Evolutionary conservation across 2,888 invertebrate genomes (phyloP).

Genomic region (Entomobrya proxima): DNA sequence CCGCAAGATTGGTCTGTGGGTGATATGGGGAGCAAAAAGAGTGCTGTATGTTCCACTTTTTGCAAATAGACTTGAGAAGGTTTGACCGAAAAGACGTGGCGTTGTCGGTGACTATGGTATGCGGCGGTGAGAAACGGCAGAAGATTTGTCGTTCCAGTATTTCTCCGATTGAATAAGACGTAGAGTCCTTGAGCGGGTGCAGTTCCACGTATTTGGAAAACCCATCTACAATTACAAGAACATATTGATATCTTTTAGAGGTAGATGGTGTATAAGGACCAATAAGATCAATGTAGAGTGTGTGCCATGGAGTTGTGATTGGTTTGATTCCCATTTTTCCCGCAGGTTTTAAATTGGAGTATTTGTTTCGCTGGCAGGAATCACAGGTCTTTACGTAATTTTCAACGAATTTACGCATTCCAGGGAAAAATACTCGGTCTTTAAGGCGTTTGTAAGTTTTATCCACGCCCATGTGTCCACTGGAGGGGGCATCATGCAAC

Average conservation of each 20-base stretch:
- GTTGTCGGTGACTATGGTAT: conserved; percentile 59
- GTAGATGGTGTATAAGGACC: conserved; percentile 56
- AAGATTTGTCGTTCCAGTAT: conserved; percentile 65
- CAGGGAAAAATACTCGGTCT: conserved; percentile 55
- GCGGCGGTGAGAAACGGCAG: conserved; percentile 59
- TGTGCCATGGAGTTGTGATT: conserved; percentile 29
- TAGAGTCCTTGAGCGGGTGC: conserved; percentile 56
- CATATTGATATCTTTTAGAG: conserved; percentile 42
- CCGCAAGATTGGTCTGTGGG: conserved; percentile 61
- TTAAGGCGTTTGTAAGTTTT: conserved; percentile 41
- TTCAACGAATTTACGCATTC: conserved; percentile 61
- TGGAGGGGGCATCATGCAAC: conserved; percentile 25
- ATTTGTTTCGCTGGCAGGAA: conserved; percentile 50
- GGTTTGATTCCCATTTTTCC: conserved; percentile 54
- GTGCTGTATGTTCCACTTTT: conserved; percentile 58
- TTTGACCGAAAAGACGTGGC: conserved; percentile 60
- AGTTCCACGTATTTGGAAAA: conserved; percentile 66
- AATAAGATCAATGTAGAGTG: conserved; percentile 59
- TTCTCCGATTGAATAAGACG: conserved; percentile 46
- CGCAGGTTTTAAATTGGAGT: conserved; percentile 5
- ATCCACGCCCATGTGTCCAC: conserved; percentile 38
- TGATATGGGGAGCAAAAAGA: conserved; percentile 41
- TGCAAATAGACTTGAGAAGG: conserved; percentile 51
- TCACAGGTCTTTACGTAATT: conserved; percentile 61
- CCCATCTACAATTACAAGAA: conserved; percentile 60